Evolutionary conservation across 2,797 vertebrate species (phyloP).

Genomic region (Pangasius krempfi): DNA sequence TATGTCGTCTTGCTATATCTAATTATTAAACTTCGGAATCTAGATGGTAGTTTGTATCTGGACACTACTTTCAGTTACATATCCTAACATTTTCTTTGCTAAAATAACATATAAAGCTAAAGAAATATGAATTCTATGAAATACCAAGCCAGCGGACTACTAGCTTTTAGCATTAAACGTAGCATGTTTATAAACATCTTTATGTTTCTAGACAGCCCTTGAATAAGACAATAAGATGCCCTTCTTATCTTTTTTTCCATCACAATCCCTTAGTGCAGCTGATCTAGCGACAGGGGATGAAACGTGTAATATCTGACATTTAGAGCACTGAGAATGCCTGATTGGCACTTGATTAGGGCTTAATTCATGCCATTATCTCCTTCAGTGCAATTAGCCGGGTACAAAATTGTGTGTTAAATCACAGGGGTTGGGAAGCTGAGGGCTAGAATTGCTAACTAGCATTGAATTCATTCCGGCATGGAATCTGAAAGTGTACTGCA

Average conservation of each 20-base stretch:
- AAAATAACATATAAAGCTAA: not conserved
- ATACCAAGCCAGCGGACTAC: not conserved
- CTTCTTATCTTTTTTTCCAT: slow-evolving; percentile 62
- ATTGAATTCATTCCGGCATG: not conserved
- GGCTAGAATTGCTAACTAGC: slow-evolving; percentile 29
- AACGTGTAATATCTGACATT: slow-evolving; percentile 85
- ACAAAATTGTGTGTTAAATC: slow-evolving; percentile 91
- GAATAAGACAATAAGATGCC: slow-evolving; percentile 41
- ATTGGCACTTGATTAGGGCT: slow-evolving; percentile 97
- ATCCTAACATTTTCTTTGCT: not conserved
- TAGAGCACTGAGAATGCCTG: slow-evolving; percentile 82
- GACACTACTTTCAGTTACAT: not conserved
- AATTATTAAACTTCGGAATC: not conserved
- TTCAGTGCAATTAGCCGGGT: slow-evolving; percentile 90
- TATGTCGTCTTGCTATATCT: not conserved
- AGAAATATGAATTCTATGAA: not conserved
- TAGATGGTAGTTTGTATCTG: not conserved
- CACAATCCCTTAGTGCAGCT: slow-evolving; percentile 73
- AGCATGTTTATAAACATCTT: slow-evolving; percentile 74
- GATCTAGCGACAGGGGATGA: slow-evolving; percentile 61
- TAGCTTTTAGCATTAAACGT: slow-evolving; percentile 7
- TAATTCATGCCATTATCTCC: slow-evolving; percentile 94
- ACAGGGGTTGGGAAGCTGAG: slow-evolving; percentile 66
- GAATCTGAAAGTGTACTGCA: slow-evolving; percentile 10
- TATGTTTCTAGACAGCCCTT: slow-evolving; percentile 59